Evolutionary conservation across 2,113 vertebrate species (phyloP).

Genomic region (Larimichthys polyactis): DNA sequence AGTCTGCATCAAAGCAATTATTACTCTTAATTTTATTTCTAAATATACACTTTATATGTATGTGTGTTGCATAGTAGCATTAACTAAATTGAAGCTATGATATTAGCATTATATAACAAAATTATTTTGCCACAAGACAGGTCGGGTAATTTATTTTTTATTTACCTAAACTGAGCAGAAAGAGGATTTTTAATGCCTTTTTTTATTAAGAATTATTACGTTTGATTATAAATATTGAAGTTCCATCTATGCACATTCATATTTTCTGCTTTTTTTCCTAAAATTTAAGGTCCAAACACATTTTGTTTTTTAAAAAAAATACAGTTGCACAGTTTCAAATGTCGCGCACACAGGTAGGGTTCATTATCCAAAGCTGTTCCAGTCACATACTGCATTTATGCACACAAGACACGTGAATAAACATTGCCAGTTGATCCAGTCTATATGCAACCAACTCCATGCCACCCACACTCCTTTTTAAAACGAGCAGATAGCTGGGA

Average conservation of each 20-base stretch:
- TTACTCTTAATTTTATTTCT: conserved; percentile 56
- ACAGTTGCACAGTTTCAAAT: conserved; percentile 4
- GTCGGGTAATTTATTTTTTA: conserved; percentile 39
- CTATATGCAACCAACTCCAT: conserved; percentile 63
- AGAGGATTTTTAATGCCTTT: background rate
- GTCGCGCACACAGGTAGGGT: conserved; percentile 6
- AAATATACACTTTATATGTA: conserved; percentile 35
- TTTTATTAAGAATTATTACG: conserved; percentile 1
- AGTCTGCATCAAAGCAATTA: conserved; percentile 60
- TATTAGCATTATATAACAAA: conserved; percentile 16
- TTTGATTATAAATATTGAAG: conserved; percentile 14
- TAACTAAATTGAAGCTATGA: conserved; percentile 52
- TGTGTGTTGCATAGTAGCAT: conserved; percentile 50
- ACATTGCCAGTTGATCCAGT: conserved; percentile 68
- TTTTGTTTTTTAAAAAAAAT: background rate
- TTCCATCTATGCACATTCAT: background rate
- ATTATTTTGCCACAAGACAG: background rate
- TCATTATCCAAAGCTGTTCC: conserved; percentile 40
- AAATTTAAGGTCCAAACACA: background rate
- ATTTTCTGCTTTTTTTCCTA: background rate
- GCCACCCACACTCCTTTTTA: conserved; percentile 74
- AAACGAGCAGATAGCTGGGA: conserved; percentile 66
- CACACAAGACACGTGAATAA: conserved; percentile 69
- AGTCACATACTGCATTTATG: conserved; percentile 47
- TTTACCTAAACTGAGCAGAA: conserved; percentile 23